Evolutionary conservation across 2,888 invertebrate species (phyloP), one percentile per base, ranked within the genome.

Genomic region (Sympetrum striolatum): DNA sequence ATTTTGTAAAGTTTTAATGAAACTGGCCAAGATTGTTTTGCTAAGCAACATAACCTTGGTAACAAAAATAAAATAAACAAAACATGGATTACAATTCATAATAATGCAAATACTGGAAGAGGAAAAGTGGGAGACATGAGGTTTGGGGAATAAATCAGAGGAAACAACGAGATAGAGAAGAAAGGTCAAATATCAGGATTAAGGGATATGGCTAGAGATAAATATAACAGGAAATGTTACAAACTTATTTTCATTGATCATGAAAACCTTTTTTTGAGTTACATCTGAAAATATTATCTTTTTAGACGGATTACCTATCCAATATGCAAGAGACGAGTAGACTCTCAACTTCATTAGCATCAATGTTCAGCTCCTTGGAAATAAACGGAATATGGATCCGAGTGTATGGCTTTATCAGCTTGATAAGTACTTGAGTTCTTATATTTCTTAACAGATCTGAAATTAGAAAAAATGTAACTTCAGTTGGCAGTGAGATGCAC

Each of bases 301-400:
- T 18, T 15, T 18, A 6, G 4, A 39, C 6, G 4, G 95, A 96
- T 95, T 94, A 98, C 98, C 97, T 98, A 95, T 99, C 99, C 93
- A 99, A 95, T 94, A 99, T 99, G 94, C 99, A 99, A 37, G 99
- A 99, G 81, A 99, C 99, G 91, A 99, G 94, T 90, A 99, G 95
- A 94, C 98, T 98, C 94, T 99, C 99, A 35, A 99, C 99, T 94
- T 99, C 99, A 92, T 96, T 96, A 91, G 97, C 98, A 93, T 98
- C 98, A 92, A 98, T 98, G 93, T 98, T 98, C 90, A 98, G 94
- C 93, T 98, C 98, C 94, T 97, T 97, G 64, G 99, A 99, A 93
- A 99, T 98, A 94, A 99, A 99, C 8, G 98, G 98, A 94, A 99
- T 98, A 93, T 98, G 98, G 93, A 99, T 99, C 93, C 98, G 96